Percentiles rank a stretch among this genome's conserved stretches.
Evolutionary conservation across 1,140 invertebrate species (phyloP).

Genomic region (Pogonognathellus flavescens): DNA sequence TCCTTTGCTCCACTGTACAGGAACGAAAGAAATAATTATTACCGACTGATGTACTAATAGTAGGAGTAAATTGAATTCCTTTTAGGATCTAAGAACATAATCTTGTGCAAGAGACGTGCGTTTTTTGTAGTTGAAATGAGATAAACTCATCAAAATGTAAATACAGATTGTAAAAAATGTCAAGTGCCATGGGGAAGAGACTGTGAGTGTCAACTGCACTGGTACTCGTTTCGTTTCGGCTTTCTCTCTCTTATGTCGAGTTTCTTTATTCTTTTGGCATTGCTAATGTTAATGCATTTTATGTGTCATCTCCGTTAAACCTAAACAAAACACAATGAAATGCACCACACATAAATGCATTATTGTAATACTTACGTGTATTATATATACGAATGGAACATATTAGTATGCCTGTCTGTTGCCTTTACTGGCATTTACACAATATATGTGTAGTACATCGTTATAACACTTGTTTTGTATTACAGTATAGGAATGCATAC

Average conservation of each 20-base stretch:
- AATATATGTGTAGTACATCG: neutral
- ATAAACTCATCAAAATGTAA: slow-evolving; percentile 48
- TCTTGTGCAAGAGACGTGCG: neutral
- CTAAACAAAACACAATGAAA: neutral
- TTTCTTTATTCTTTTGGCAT: slow-evolving; percentile 49
- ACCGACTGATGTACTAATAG: too few relatives aligned
- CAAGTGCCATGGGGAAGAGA: slow-evolving; percentile 16
- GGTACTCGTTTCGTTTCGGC: neutral
- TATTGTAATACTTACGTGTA: neutral
- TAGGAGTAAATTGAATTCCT: too few relatives aligned
- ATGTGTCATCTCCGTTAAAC: slow-evolving; percentile 26
- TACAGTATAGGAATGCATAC: neutral
- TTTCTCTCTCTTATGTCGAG: neutral
- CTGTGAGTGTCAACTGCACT: slow-evolving; percentile 28
- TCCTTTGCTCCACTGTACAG: too few relatives aligned
- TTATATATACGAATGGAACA: too few relatives aligned
- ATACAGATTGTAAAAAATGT: slow-evolving; percentile 42
- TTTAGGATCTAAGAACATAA: too few relatives aligned
- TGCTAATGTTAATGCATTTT: slow-evolving; percentile 47
- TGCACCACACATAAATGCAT: neutral
- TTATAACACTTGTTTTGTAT: neutral
- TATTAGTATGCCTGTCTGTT: neutral
- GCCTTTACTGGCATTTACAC: neutral
- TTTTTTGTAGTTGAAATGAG: neutral
- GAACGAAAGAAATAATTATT: too few relatives aligned